These are phyloP conservation scores for Gasterosteus nipponicus DNA, from an alignment of 2,113 vertebrate genomes.

Conservation along the genomic window DNA sequence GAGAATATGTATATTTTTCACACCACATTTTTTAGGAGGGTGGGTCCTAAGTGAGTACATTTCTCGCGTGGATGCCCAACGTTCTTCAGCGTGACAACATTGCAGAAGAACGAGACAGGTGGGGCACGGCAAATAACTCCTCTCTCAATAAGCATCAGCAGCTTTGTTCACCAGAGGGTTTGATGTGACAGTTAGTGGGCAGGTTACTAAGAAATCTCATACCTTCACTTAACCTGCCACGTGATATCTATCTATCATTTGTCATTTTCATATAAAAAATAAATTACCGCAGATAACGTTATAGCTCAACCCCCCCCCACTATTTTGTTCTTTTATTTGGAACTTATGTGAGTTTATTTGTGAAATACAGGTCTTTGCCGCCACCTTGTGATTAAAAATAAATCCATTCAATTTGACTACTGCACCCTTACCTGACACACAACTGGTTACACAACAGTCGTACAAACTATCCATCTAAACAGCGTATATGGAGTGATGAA, in stretches of 20 bases:
- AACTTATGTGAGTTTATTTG: background rate
- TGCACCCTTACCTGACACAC: background rate
- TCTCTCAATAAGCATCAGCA: background rate
- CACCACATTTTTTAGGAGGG: background rate
- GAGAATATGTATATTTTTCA: background rate
- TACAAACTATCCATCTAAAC: background rate
- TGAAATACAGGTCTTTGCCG: slow-evolving; percentile 25
- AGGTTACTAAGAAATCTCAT: background rate
- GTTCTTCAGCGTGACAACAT: background rate
- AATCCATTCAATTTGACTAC: background rate
- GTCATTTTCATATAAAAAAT: background rate
- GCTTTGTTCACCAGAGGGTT: background rate
- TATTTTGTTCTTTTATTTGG: background rate
- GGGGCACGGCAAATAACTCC: background rate
- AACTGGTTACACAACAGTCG: background rate
- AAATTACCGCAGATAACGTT: background rate
- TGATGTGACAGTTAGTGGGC: background rate
- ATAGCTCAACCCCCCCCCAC: background rate
- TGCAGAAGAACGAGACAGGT: background rate
- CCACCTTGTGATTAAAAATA: slow-evolving; percentile 45
- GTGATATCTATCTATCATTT: too few relatives aligned
- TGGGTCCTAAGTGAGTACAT: background rate
- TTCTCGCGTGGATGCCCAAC: background rate
- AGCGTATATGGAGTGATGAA: background rate
- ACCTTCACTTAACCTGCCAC: background rate